Evolutionary conservation across 2,797 vertebrate species (phyloP).

Genomic region (Somateria mollissima): DNA sequence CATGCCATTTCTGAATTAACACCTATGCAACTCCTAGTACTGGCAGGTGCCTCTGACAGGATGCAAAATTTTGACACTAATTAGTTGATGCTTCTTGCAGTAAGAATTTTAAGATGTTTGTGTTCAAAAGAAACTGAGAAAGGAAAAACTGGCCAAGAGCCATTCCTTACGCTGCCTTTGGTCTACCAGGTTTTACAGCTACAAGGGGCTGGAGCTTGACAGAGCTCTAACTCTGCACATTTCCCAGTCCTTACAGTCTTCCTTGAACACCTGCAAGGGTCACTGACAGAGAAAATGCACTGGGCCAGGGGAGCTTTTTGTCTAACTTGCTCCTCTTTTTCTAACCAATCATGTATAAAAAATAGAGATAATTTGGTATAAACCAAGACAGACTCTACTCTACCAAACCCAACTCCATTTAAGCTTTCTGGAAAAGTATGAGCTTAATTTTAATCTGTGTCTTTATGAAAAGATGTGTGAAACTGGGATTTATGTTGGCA

Average conservation of each 20-base stretch:
- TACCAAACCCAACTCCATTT: neutral
- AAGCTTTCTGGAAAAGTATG: neutral
- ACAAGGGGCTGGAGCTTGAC: neutral
- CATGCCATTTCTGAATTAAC: neutral
- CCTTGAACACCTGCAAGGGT: neutral
- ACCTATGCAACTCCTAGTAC: neutral
- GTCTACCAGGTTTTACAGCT: neutral
- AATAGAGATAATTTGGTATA: neutral
- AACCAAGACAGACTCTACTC: neutral
- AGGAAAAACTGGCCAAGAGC: neutral
- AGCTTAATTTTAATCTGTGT: neutral
- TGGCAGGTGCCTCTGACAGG: neutral
- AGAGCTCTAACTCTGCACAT: neutral
- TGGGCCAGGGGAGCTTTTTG: neutral
- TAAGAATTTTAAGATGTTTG: neutral
- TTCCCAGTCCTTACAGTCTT: neutral
- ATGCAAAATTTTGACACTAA: neutral
- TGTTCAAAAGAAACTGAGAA: neutral
- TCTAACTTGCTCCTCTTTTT: neutral
- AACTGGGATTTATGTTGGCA: neutral
- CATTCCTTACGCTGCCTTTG: neutral
- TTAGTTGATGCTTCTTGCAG: neutral
- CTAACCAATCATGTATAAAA: neutral
- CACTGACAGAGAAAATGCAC: neutral
- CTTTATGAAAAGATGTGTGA: neutral